Base-by-base conservation (phyloP, 2,797 vertebrate species). In the Macroramphosus scolopax region DNA sequence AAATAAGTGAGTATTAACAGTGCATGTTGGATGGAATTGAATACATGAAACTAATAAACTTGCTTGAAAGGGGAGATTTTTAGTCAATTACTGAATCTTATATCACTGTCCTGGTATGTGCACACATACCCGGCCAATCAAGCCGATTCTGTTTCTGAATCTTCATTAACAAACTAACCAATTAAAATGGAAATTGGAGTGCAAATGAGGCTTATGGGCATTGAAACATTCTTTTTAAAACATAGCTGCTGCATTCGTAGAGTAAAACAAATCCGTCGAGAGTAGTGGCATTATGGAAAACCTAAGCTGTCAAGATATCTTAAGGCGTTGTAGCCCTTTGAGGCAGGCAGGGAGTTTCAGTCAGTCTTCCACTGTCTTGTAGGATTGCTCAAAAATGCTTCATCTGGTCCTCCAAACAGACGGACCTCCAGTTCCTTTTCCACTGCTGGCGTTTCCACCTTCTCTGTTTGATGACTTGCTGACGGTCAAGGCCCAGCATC, bases 301-400 rank as follows among this genome's bases (percentile, higher is more conserved):
- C 46, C 44, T 51, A 63, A 67, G 63, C 47, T 61, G 64, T 65
- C 47, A 41, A 56, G 51, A 73, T 58, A 81, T 64, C 53, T 82
- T 81, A 88, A 87, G 83, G 83, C 84, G 30, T 82, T 47, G 34
- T 56, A 80, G 83, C 76, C 86, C 82, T 86, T 82, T 56, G 33
- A 58, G 51, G 68, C n/a, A n/a, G n/a, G n/a, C 69, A 76, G 80
- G 71, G 65, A 78, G 63, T 59, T 60, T 68, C 20, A 22, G 60
- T 80, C 55, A 68, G 83, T 73, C 66, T 75, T 73, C 70, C 74
- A 50, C 80, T 77, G 62, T 72, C 68, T 42, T 65, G 78, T 73
- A 71, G 71, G 73, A 73, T 55, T 51, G 70, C 69, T 70, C 62
- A 70, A 73, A 72, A 77, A 40, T 58, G 49, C 69, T 45, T 61